These are phyloP conservation scores for Mastomys natalensis DNA, from an alignment of 2,113 vertebrate species.

Conservation along the genomic window DNA sequence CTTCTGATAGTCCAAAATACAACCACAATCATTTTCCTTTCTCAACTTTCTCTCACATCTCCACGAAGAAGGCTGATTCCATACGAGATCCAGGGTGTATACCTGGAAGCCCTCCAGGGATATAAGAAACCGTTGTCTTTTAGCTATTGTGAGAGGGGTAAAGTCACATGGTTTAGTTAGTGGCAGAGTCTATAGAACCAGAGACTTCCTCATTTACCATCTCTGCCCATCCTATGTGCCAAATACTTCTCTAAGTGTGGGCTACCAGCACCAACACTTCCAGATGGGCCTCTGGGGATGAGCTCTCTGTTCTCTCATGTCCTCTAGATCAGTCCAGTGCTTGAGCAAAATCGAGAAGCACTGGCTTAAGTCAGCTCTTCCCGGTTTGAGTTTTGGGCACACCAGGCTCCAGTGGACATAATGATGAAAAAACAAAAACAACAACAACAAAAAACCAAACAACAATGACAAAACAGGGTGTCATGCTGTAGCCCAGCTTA, in stretches of 20 bases:
- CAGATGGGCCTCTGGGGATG: neutral
- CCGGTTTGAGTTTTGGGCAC: neutral
- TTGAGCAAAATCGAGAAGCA: neutral
- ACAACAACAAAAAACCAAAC: neutral
- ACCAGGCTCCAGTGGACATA: neutral
- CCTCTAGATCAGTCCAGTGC: neutral
- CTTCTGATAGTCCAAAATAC: neutral
- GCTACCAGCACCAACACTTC: neutral
- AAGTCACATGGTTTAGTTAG: constrained; percentile 45
- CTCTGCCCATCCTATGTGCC: constrained; percentile 46
- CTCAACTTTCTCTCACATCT: neutral
- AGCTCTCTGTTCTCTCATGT: neutral
- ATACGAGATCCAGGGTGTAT: neutral
- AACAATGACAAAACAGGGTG: neutral
- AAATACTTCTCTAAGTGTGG: constrained; percentile 32
- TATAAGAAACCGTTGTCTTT: neutral
- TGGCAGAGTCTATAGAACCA: constrained; percentile 58
- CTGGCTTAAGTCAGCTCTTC: neutral
- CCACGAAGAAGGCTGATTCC: neutral
- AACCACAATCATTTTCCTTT: neutral
- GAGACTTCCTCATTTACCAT: neutral
- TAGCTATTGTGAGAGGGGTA: neutral
- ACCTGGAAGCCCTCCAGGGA: neutral
- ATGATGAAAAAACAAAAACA: neutral
- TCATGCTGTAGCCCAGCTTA: neutral